These are phyloP conservation scores for Hirtodrosophila duncani DNA, from an alignment of 2,888 invertebrate genomes.

Conservation along the genomic window DNA sequence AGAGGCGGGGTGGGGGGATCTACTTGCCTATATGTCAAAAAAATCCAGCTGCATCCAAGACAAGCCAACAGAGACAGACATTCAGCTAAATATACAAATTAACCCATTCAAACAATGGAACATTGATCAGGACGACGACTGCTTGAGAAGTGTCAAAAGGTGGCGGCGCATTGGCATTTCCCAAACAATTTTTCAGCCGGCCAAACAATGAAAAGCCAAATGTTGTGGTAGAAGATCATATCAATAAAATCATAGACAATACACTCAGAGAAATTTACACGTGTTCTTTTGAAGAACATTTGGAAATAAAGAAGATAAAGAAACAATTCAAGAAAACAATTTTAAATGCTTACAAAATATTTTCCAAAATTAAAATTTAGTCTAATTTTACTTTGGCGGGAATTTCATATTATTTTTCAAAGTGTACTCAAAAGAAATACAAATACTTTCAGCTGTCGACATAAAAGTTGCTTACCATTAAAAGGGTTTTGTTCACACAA, in stretches of 20 bases:
- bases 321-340: too few relatives aligned
- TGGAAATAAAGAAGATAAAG: too few relatives aligned
- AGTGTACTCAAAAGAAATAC: too few relatives aligned
- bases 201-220: slow-evolving; percentile 49
- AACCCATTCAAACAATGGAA: slow-evolving; percentile 61
- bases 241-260: slow-evolving; percentile 55
- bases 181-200: too few relatives aligned
- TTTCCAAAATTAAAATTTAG: too few relatives aligned
- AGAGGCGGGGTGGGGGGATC: too few relatives aligned
- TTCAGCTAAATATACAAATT: slow-evolving; percentile 66
- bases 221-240: slow-evolving; percentile 47
- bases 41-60: slow-evolving; percentile 16
- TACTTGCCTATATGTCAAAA: slow-evolving; percentile 1
- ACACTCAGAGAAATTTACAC: too few relatives aligned
- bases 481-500: neutral
- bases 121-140: slow-evolving; percentile 5
- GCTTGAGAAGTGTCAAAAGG: slow-evolving; percentile 58
- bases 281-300: too few relatives aligned
- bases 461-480: slow-evolving; percentile 14
- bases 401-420: too few relatives aligned
- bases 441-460: slow-evolving; percentile 57
- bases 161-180: slow-evolving; percentile 26
- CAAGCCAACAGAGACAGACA: slow-evolving; percentile 16
- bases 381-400: too few relatives aligned
- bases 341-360: too few relatives aligned